Evolutionary conservation across 2,888 invertebrate genomes (phyloP), one percentile per base, ranked within the genome.

Genomic region (Cecidostiba fungosa): DNA sequence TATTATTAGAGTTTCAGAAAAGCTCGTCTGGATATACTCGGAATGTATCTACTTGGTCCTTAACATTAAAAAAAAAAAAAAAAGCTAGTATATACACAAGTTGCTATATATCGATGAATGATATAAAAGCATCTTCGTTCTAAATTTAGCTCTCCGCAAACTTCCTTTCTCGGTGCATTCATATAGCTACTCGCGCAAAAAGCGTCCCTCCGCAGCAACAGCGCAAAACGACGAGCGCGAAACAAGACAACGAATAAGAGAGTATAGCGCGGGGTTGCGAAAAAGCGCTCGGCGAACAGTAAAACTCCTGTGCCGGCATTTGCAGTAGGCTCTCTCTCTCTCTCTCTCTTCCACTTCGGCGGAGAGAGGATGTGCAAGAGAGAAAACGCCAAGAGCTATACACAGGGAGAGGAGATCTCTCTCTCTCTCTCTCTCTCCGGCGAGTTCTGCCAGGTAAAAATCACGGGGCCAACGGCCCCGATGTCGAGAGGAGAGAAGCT

Each of bases 381-480:
- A 74, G 54, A 80, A 54, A 2, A 69, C n/a, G 19, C 32, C 66
- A n/a, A 59, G 54, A 59, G 54, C 8, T 19, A n/a, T 0, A n/a
- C 19, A 59, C n/a, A 8, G 54, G n/a, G 54, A 59, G 54, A 59
- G 3, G n/a, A 6, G 76, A 14, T n/a, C n/a, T n/a, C 23, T 36
- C 73, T 59, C 23, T 5, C 50, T 50, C 69, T 62, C 62, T 16
- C 70, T 29, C 77, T 50, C 29, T 69, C 54, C 78, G 78, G 78
- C 85, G 74, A 82, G 85, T 83, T 86, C 79, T 86, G 54, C 85
- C 1, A 12, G 76, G 50, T 86, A 86, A 86, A 86, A 86, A 86
- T 81, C 59, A 19, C 72, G 83, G 86, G 86, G 83, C 83, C 86
- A 83, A 83, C 73, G 86, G 73, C 86, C 86, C n/a, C 32, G 77